A percentile compares a stretch with the other conserved stretches of the same genome.
Evolutionary conservation across 2,113 vertebrate genomes (phyloP).

Genomic region (Chaetura pelagica): DNA sequence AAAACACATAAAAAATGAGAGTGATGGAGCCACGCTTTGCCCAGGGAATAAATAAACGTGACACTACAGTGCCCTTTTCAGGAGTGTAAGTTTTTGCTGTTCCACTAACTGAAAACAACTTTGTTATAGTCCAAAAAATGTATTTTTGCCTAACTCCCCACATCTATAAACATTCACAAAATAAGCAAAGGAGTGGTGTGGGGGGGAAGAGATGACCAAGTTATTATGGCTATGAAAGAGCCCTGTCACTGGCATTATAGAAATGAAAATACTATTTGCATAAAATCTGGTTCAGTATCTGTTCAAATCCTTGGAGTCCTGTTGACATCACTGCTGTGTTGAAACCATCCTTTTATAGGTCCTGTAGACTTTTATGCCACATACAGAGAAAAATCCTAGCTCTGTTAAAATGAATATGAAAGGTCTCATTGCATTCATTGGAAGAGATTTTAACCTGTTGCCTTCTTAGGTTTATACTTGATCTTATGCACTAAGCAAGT

Average conservation of each 20-base stretch:
- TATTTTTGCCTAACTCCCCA: not conserved
- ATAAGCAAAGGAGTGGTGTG: not conserved
- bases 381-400: not conserved
- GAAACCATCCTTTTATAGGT: not conserved
- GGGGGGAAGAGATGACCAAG: not conserved
- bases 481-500: not conserved
- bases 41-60: slow-evolving; percentile 18
- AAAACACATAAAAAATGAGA: not conserved
- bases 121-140: not conserved
- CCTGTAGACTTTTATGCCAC: not conserved
- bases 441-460: not conserved
- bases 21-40: not conserved
- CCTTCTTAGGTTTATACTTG: not conserved
- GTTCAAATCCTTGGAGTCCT: not conserved
- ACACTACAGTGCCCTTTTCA: slow-evolving; percentile 10
- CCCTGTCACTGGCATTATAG: not conserved
- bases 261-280: not conserved
- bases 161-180: slow-evolving; percentile 18
- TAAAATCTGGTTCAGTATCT: not conserved
- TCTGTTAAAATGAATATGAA: not conserved
- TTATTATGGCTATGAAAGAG: slow-evolving; percentile 17
- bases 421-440: not conserved
- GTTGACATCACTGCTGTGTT: not conserved
- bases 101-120: not conserved
- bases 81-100: not conserved